Percentiles rank a stretch among this genome's conserved stretches.
phyloP scores from a whole-genome alignment of 2,888 invertebrate species.

The Perizoma affinitatum region DNA sequence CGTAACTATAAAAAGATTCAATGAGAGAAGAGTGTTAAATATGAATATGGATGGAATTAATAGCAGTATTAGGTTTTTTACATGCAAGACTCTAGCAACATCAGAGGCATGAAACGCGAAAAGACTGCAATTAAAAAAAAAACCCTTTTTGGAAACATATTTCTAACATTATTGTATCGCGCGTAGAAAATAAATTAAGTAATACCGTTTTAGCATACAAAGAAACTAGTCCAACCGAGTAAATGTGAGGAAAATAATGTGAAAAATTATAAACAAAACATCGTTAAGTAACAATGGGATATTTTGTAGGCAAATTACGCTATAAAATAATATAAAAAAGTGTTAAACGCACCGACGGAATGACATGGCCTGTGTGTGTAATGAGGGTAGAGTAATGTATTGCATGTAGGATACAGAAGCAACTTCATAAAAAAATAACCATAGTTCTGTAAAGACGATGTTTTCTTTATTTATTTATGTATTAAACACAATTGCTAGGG shows the following conservation, averaged over 20 bases:
- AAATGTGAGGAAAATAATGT: slow-evolving; percentile 27
- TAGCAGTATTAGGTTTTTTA: no score
- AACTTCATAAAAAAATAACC: neutral
- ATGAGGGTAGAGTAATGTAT: slow-evolving; percentile 38
- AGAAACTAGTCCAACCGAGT: slow-evolving; percentile 6
- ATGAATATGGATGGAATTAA: no score
- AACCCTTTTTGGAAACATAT: no score
- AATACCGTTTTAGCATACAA: slow-evolving; percentile 14
- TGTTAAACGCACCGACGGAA: slow-evolving; percentile 46
- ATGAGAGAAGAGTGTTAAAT: neutral
- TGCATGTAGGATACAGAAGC: slow-evolving; percentile 18
- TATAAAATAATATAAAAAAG: slow-evolving; percentile 47
- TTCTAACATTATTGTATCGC: no score
- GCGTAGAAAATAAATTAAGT: no score
- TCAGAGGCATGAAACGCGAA: no score
- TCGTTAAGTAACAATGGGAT: slow-evolving; percentile 32
- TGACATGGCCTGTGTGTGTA: slow-evolving; percentile 35
- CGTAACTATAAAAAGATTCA: neutral
- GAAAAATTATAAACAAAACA: slow-evolving; percentile 36
- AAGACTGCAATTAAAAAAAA: no score
- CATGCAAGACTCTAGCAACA: no score
- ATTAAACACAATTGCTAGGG: no score
- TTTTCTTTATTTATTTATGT: no score
- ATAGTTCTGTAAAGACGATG: neutral
- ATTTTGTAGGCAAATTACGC: slow-evolving; percentile 35